Conservation (phyloP, 2,797 vertebrate species). For the Chaetophractus vellerosus region DNA sequence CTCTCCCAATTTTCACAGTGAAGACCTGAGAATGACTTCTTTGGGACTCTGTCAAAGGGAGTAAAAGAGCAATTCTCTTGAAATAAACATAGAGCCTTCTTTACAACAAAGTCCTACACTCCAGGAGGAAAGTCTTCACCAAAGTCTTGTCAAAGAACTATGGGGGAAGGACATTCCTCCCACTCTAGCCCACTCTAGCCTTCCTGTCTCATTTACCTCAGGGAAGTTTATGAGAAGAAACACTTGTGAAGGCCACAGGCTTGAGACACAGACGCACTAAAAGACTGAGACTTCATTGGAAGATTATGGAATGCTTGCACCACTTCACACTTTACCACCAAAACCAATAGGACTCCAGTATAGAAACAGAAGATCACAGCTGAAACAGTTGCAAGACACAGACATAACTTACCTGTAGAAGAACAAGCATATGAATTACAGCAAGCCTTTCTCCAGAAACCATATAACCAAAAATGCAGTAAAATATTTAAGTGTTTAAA, state of each 20-base stretch:
- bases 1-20: neutral
- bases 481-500: neutral
- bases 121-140: neutral
- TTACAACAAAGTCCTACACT: neutral
- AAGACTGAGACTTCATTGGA: neutral
- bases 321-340: neutral
- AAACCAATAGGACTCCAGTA: neutral
- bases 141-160: neutral
- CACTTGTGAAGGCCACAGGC: too few relatives aligned
- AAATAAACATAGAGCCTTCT: neutral
- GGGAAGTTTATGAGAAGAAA: neutral
- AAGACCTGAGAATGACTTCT: neutral
- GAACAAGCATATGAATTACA: neutral
- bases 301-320: neutral
- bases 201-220: neutral
- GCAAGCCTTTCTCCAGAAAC: neutral
- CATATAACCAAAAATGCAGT: neutral
- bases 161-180: neutral
- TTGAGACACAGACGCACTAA: neutral
- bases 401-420: neutral
- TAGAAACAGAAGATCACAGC: neutral
- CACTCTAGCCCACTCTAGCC: too few relatives aligned
- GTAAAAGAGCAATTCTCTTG: too few relatives aligned
- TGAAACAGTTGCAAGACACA: neutral
- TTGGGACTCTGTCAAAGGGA: too few relatives aligned